phyloP scores from a whole-genome alignment of 92 coral and sea anemone genomes.

The Isaurus tuberculatus region DNA sequence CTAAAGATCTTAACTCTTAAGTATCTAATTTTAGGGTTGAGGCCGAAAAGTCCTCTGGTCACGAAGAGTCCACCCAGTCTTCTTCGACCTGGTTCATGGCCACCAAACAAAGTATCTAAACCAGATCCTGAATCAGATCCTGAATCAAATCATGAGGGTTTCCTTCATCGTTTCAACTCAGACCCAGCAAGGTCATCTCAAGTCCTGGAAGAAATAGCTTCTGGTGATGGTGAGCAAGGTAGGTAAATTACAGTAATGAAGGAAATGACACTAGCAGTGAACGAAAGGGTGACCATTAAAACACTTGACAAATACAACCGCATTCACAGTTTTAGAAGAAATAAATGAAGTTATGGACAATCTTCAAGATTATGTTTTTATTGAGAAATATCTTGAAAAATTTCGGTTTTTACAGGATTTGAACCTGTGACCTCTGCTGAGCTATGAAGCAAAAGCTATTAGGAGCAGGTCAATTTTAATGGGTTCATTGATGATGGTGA shows the following conservation, averaged over 20 bases:
- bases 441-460: too few relatives aligned
- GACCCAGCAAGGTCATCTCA: constrained; percentile 58
- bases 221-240: constrained; percentile 17
- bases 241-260: background rate
- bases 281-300: background rate
- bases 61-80: constrained; percentile 65
- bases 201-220: background rate
- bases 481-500: too few relatives aligned
- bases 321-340: too few relatives aligned
- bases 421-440: too few relatives aligned
- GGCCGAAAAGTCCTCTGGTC: constrained; percentile 82
- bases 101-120: constrained; percentile 71
- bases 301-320: background rate
- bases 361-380: too few relatives aligned
- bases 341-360: too few relatives aligned
- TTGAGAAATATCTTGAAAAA: too few relatives aligned
- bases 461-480: too few relatives aligned
- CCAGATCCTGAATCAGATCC: constrained; percentile 47
- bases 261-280: background rate
- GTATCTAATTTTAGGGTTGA: constrained; percentile 49
- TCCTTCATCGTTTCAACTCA: constrained; percentile 54
- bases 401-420: too few relatives aligned
- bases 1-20: background rate
- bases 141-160: constrained; percentile 40
- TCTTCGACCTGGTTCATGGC: constrained; percentile 77